A percentile compares a stretch with the other conserved stretches of the same genome.
These are phyloP conservation scores for Cantharis lateralis DNA, from an alignment of 2,888 invertebrate genomes.

Conservation along the genomic window DNA sequence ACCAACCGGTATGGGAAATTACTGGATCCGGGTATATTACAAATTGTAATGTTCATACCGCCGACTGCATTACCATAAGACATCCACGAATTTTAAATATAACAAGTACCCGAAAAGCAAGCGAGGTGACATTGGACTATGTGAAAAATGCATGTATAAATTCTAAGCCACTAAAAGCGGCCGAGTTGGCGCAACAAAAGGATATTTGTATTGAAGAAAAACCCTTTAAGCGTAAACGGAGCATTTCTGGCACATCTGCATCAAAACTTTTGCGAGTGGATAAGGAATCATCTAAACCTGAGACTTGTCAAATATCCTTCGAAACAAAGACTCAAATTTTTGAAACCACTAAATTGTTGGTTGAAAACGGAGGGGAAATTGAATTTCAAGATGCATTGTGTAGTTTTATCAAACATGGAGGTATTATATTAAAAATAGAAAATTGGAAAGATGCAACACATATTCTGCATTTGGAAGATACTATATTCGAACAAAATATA, in stretches of 20 bases:
- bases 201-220: neutral
- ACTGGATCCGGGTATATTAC: conserved; percentile 83
- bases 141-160: conserved; percentile 69
- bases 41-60: conserved; percentile 84
- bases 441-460: conserved; percentile 48
- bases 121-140: conserved; percentile 81
- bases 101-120: conserved; percentile 83
- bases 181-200: conserved; percentile 12
- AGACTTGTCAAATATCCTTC: neutral
- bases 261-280: neutral
- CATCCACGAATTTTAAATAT: conserved; percentile 88
- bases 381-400: conserved; percentile 53
- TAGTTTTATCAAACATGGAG: conserved; percentile 70
- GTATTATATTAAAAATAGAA: conserved; percentile 51
- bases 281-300: neutral
- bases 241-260: neutral
- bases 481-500: conserved; percentile 33
- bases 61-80: conserved; percentile 90
- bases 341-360: conserved; percentile 53
- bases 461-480: conserved; percentile 49
- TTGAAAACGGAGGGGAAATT: conserved; percentile 50
- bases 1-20: conserved; percentile 94
- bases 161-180: conserved; percentile 65
- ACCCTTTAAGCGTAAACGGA: neutral
- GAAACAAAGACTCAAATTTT: conserved; percentile 55